Conservation (phyloP, 2,113 vertebrate genomes). For the Melanocharis versteri region DNA sequence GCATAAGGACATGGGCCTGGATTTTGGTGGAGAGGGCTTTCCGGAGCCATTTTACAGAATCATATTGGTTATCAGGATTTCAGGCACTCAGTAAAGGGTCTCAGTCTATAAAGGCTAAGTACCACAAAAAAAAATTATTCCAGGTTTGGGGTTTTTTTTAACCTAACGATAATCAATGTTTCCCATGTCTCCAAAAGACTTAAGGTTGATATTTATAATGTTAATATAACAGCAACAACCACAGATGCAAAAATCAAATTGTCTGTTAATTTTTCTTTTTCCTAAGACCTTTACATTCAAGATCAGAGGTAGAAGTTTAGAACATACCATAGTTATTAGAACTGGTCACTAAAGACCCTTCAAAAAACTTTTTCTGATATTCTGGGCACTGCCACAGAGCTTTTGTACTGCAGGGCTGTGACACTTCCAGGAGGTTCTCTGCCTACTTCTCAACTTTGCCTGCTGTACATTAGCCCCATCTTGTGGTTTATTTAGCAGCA, state of each 20-base stretch:
- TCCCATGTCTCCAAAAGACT: background rate
- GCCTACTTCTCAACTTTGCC: background rate
- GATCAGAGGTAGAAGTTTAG: background rate
- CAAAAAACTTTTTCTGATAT: background rate
- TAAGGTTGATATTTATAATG: background rate
- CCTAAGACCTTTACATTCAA: background rate
- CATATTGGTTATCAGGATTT: conserved; percentile 13
- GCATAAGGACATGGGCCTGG: conserved; percentile 13
- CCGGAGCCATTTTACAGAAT: conserved; percentile 41
- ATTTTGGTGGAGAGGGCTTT: conserved; percentile 24
- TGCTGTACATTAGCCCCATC: conserved; percentile 42
- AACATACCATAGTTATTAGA: background rate
- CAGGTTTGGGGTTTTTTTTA: background rate
- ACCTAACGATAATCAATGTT: background rate
- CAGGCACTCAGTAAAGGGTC: conserved; percentile 26
- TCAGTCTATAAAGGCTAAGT: conserved; percentile 42
- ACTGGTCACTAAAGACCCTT: background rate
- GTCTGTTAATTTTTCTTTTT: background rate
- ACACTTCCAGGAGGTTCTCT: background rate
- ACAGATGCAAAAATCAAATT: background rate
- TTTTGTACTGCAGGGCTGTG: background rate
- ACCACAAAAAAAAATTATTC: conserved; percentile 34
- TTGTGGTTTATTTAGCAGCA: conserved; percentile 28
- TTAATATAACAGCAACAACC: background rate
- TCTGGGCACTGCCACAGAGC: background rate